Conservation (phyloP, 1,140 invertebrate species). For the Fopius arisanus region DNA sequence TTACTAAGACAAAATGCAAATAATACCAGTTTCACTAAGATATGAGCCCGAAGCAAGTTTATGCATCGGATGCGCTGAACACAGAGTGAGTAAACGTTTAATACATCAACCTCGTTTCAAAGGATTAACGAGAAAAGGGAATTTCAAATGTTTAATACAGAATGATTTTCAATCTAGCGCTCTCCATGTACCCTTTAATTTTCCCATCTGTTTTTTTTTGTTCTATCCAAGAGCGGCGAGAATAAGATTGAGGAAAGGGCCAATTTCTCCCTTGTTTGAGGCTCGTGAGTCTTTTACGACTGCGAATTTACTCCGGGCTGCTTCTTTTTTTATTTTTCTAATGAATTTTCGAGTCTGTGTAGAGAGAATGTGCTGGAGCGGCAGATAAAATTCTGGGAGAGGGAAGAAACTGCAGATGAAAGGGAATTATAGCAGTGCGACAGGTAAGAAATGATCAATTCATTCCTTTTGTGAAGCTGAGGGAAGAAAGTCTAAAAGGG, state of each 20-base stretch:
- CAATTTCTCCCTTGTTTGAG: slow-evolving; percentile 22
- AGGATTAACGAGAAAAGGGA: not conserved
- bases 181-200: not conserved
- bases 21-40: not conserved
- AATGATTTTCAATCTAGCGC: slow-evolving; percentile 14
- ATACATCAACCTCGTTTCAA: not conserved
- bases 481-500: not conserved
- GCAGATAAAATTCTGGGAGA: too few relatives aligned
- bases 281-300: slow-evolving; percentile 28
- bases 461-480: not conserved
- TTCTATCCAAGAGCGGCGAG: slow-evolving; percentile 35
- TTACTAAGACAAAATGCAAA: not conserved
- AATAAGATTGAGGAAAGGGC: slow-evolving; percentile 16
- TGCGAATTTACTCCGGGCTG: not conserved
- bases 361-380: too few relatives aligned
- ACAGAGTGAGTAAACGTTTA: too few relatives aligned
- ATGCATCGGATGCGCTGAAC: not conserved
- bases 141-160: not conserved
- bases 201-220: slow-evolving; percentile 8
- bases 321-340: too few relatives aligned
- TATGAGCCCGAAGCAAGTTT: not conserved
- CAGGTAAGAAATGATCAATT: not conserved
- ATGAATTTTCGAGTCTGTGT: slow-evolving; percentile 20
- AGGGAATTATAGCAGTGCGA: too few relatives aligned
- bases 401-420: too few relatives aligned